Evolutionary conservation across 2,888 invertebrate genomes (phyloP).

Genomic region (Cyclophora albipunctata): DNA sequence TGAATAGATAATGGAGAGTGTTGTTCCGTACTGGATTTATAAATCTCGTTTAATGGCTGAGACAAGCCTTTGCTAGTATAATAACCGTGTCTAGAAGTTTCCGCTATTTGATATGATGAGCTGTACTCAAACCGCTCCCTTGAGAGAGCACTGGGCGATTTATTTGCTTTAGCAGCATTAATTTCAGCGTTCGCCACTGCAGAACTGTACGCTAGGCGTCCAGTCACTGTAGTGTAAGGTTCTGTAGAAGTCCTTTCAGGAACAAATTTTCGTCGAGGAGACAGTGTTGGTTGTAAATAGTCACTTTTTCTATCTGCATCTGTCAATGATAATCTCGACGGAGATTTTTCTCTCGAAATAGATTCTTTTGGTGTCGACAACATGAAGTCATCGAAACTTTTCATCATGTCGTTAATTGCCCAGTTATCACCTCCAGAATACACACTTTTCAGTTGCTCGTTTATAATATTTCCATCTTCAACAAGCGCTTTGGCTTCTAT

Average conservation of each 20-base stretch:
- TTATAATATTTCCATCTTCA: constrained; percentile 79
- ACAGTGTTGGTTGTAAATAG: constrained; percentile 73
- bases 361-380: constrained; percentile 69
- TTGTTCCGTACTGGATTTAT: constrained; percentile 69
- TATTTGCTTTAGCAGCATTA: constrained; percentile 67
- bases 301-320: constrained; percentile 82
- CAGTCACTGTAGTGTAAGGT: constrained; percentile 79
- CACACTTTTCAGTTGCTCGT: constrained; percentile 81
- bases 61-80: constrained; percentile 52
- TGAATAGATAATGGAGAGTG: constrained; percentile 79
- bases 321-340: constrained; percentile 77
- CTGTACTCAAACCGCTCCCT: constrained; percentile 76
- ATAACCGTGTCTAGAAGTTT: constrained; percentile 51
- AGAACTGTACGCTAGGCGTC: constrained; percentile 79
- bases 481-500: constrained; percentile 76
- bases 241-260: constrained; percentile 76
- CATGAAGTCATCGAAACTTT: constrained; percentile 77
- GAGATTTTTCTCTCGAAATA: constrained; percentile 72
- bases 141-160: constrained; percentile 70
- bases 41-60: constrained; percentile 67
- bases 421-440: constrained; percentile 80
- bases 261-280: constrained; percentile 74
- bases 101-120: constrained; percentile 67
- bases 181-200: constrained; percentile 79
- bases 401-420: constrained; percentile 80